phyloP scores from a whole-genome alignment of 2,888 invertebrate species.

The Rutpela maculata region DNA sequence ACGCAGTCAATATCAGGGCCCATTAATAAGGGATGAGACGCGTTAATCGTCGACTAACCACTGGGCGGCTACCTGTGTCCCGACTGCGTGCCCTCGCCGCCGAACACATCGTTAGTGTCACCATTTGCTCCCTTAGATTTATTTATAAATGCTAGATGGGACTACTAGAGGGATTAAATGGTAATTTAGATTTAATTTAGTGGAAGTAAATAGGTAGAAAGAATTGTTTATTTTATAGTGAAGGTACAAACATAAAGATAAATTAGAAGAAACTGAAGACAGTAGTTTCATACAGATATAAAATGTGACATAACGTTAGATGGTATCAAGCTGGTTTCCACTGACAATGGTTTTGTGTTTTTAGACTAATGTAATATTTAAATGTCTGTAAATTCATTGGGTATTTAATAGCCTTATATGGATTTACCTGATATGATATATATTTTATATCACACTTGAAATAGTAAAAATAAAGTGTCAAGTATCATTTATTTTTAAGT shows the following conservation, averaged over 20 bases:
- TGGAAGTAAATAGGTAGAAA: conserved; percentile 13
- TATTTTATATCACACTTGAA: no score
- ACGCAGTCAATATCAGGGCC: conserved; percentile 29
- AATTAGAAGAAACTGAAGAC: conserved; percentile 5
- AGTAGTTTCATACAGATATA: not conserved
- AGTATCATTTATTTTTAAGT: no score
- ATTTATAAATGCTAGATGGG: conserved; percentile 24
- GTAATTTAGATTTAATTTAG: conserved; percentile 21
- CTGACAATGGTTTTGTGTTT: not conserved
- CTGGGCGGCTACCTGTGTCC: conserved; percentile 39
- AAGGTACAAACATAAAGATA: not conserved
- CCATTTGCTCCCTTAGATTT: conserved; percentile 23
- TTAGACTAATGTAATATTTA: not conserved
- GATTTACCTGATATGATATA: not conserved
- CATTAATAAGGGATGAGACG: conserved; percentile 40
- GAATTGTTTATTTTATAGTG: conserved; percentile 24
- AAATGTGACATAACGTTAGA: not conserved
- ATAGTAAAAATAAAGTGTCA: no score
- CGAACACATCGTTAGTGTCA: conserved; percentile 34
- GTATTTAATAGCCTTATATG: not conserved
- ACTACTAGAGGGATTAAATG: conserved; percentile 12
- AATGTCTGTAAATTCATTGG: not conserved
- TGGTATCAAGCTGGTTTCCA: not conserved
- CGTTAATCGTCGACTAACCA: conserved; percentile 39
- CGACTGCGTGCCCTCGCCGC: conserved; percentile 19